phyloP scores from a whole-genome alignment of 1,140 invertebrate species.

The Armadillidium nasatum region DNA sequence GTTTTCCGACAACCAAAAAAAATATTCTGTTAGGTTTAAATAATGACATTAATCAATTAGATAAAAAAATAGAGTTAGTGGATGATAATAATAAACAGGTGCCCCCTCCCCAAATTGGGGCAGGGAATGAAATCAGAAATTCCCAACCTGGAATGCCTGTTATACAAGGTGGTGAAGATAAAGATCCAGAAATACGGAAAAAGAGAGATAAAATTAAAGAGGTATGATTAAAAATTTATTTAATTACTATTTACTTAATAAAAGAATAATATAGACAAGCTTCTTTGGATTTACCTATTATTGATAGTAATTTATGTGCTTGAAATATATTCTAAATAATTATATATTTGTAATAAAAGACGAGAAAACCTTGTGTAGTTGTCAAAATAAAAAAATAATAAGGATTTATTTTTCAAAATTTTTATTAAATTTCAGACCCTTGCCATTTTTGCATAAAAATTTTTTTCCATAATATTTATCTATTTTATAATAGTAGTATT shows the following conservation, averaged over 20 bases:
- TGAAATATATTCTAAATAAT: too few relatives aligned
- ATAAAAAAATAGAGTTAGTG: neutral
- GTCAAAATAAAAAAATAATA: too few relatives aligned
- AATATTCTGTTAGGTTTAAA: slow-evolving; percentile 12
- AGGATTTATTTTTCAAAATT: too few relatives aligned
- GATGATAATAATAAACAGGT: neutral
- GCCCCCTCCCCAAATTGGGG: neutral
- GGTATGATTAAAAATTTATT: neutral
- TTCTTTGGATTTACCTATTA: neutral
- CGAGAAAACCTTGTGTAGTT: too few relatives aligned
- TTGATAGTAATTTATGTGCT: too few relatives aligned
- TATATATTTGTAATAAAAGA: too few relatives aligned
- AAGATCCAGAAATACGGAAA: slow-evolving; percentile 22
- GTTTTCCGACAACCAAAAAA: slow-evolving; percentile 29
- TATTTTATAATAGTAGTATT: too few relatives aligned
- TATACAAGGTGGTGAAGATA: slow-evolving; percentile 24
- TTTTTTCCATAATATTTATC: too few relatives aligned
- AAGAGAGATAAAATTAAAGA: slow-evolving; percentile 29
- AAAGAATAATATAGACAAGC: neutral
- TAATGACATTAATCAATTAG: neutral
- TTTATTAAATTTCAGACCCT: too few relatives aligned
- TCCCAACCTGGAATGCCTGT: neutral
- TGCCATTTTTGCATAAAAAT: too few relatives aligned
- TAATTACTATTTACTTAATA: neutral
- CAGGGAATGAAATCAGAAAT: neutral